Percentiles rank a stretch among this genome's conserved stretches.
These are phyloP conservation scores for Chrysina gloriosa DNA, from an alignment of 2,888 invertebrate species.

Conservation along the genomic window DNA sequence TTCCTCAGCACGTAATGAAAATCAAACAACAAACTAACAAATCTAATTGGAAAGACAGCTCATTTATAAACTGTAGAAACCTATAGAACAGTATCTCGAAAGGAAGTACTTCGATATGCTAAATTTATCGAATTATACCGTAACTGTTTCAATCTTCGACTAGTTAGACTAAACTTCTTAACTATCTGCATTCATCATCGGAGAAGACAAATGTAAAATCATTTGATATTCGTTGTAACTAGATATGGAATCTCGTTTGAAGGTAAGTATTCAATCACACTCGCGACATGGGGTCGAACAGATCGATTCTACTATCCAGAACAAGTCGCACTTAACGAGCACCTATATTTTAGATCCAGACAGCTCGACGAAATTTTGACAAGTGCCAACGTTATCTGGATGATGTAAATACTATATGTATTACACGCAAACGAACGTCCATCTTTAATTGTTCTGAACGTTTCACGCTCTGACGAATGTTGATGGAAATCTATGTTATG, in stretches of 20 bases:
- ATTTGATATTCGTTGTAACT: slow-evolving; percentile 25
- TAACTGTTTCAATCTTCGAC: slow-evolving; percentile 7
- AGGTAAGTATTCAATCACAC: slow-evolving; percentile 40
- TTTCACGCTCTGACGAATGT: not conserved
- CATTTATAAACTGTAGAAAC: not conserved
- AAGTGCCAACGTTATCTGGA: not conserved
- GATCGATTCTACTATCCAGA: slow-evolving; percentile 23
- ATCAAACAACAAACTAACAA: too few relatives aligned
- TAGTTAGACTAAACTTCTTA: slow-evolving; percentile 12
- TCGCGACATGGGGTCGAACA: slow-evolving; percentile 37
- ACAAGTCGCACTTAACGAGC: slow-evolving; percentile 16
- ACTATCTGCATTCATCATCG: slow-evolving; percentile 11
- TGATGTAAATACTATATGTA: not conserved
- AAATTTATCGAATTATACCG: not conserved
- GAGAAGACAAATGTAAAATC: slow-evolving; percentile 27
- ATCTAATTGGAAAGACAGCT: not conserved
- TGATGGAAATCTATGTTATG: too few relatives aligned
- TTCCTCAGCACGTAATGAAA: too few relatives aligned
- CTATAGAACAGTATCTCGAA: not conserved
- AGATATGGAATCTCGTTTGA: slow-evolving; percentile 26
- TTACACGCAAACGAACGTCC: not conserved
- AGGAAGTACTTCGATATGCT: not conserved
- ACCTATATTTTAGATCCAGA: slow-evolving; percentile 3
- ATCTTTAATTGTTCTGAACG: not conserved
- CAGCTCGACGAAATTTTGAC: not conserved